phyloP scores from a whole-genome alignment of 2,113 vertebrate genomes.

The Gallinago paraguaiae region DNA sequence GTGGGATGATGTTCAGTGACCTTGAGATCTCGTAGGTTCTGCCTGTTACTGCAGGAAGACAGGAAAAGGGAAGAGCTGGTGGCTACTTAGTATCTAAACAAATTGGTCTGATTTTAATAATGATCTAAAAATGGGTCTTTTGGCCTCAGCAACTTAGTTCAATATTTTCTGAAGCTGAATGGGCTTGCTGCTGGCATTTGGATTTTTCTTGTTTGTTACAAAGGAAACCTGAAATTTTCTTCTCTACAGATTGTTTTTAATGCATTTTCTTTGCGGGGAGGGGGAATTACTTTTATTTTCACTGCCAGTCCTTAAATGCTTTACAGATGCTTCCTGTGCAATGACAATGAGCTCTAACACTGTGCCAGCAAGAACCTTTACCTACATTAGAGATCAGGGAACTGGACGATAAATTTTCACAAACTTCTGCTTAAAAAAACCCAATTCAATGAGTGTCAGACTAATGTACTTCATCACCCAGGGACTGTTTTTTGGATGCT shows the following conservation, averaged over 20 bases:
- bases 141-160: neutral
- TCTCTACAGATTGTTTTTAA: neutral
- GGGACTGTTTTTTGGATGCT: neutral
- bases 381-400: neutral
- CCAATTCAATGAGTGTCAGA: neutral
- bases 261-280: neutral
- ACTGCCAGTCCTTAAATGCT: neutral
- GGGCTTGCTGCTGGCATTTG: neutral
- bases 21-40: rapidly evolving
- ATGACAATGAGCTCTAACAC: neutral
- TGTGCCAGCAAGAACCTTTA: neutral
- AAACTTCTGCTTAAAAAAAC: neutral
- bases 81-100: neutral
- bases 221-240: neutral
- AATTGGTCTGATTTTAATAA: neutral
- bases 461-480: neutral
- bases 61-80: neutral
- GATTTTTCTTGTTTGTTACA: neutral
- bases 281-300: neutral
- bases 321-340: neutral
- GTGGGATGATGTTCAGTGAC: neutral
- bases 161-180: neutral
- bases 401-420: neutral
- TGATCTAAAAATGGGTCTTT: neutral
- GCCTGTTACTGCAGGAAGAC: neutral